Base-by-base conservation (phyloP, 2,888 invertebrate species). In the Drosophila peninsularis region DNA sequence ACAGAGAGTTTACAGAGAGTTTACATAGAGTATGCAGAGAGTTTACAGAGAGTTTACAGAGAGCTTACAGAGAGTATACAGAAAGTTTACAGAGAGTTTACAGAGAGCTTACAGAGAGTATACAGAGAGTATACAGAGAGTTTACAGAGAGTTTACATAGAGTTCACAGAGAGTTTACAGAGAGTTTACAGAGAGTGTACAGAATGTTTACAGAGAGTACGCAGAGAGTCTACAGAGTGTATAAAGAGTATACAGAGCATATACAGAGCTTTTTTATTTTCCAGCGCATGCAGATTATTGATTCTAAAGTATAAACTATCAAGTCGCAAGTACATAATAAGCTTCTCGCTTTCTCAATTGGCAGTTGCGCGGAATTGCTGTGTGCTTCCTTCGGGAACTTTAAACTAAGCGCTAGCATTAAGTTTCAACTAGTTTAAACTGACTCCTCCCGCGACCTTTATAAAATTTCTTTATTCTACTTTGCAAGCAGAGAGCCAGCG, bases 361-460 rank as follows among this genome's bases (percentile, higher is more conserved):
- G 6, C 11, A 11, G 11, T 13, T 21, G 13, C 0, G 6, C 13
- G 6, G 13, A 11, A 17, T 27, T 9, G 27, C n/a, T 21, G 6
- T 44, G 5, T 14, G 41, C 19, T 19, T 3, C 14, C 14, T 3
- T 21, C 9, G 39, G 14, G 30, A 9, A 14, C 9, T 27, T 54
- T 19, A 19, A 41, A 41, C 9, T 32, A 54, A 54, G 10, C 17
- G 39, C 17, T 30, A 14, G 14, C 14, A n/a, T 54, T 41, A 0
- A 21, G 32, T 32, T 41, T 2, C 32, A 21, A 14, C 21, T 55
- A 34, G 41, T 30, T 47, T 3, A 6, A 13, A 11, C 30, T 13
- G 3, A 11, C 2, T 30, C 3, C 30, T 6, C 10, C 27, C 2
- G 21, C 41, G 32, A 19, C 54, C 55, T 73, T 73, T 62, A 69